Percentiles rank a stretch among this genome's conserved stretches.
These are phyloP conservation scores for Sinodicranocentrus sp. DNA, from an alignment of 2,888 invertebrate species.

Conservation along the genomic window DNA sequence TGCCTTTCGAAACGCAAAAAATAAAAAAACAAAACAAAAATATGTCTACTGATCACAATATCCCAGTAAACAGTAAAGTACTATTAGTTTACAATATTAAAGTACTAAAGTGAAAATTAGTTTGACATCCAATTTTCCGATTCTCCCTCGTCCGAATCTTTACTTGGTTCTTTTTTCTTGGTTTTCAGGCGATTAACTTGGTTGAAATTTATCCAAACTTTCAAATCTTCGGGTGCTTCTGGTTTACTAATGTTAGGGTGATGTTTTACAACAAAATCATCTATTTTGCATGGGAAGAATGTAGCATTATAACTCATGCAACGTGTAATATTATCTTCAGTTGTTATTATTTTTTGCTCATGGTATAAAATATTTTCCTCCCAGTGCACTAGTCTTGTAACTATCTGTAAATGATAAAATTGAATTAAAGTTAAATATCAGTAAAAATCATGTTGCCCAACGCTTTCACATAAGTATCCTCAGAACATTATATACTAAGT, in stretches of 20 bases:
- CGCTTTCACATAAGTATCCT: no score
- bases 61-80: no score
- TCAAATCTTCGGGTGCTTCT: slow-evolving; percentile 85
- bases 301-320: slow-evolving; percentile 89
- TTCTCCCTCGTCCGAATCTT: background rate
- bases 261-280: slow-evolving; percentile 84
- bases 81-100: no score
- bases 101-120: no score
- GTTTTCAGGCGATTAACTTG: slow-evolving; percentile 89
- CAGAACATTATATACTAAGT: background rate
- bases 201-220: slow-evolving; percentile 87
- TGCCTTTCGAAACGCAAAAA: no score
- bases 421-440: no score
- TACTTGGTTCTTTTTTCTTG: slow-evolving; percentile 81
- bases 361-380: slow-evolving; percentile 91
- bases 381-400: slow-evolving; percentile 84
- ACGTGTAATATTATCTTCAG: slow-evolving; percentile 88
- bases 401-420: slow-evolving; percentile 66
- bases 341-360: slow-evolving; percentile 89
- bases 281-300: slow-evolving; percentile 82
- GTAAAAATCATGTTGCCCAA: no score
- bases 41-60: no score
- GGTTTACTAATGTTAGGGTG: slow-evolving; percentile 82
- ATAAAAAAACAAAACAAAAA: no score
- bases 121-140: slow-evolving; percentile 1